Evolutionary conservation across 2,888 invertebrate species (phyloP), one percentile per base, ranked within the genome.

Genomic region (Trachelus tabidus): DNA sequence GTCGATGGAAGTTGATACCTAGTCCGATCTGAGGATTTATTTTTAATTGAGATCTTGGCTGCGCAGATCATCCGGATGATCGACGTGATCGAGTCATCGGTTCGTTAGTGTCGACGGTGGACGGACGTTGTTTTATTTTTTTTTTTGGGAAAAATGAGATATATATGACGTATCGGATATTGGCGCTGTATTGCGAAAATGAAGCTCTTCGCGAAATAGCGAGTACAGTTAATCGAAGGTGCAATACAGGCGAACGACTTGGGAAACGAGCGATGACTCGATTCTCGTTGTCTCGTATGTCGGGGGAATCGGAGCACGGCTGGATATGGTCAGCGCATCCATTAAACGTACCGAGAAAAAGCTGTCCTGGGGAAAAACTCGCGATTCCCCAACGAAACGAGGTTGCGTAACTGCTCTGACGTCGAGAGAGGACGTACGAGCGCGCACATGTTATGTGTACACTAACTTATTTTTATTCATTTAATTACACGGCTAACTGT

Each of bases 251-350:
- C 40, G 15, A 56, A 23, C 56, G 56, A 56, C 56, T 9, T 1
- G 6, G 23, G 56, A 6, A 9, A 56, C 23, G 40, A 56, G 40
- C 40, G 23, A 23, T 15, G 56, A 56, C 56, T 56, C 56, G 23
- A 23, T 56, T 56, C 56, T 56, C 56, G 56, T 56, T 56, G 56
- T 56, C 56, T 56, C 56, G 56, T 23, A 23, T 23, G 56, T 56
- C 23, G 9, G 56, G 78, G 81, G 88, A 88, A 88, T 86, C 88
- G 86, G 88, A 88, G 87, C 88, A 84, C 81, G 83, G 76, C 81
- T 80, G 78, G 83, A 84, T 85, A 85, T 85, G 87, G 83, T 81
- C 80, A 79, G 80, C 75, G 82, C 81, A 81, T 82, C 85, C 85
- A 86, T 87, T 87, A 86, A 86, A 77, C 80, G 80, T 79, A 81